Base-by-base conservation (phyloP, 2,797 vertebrate species). In the Mergus octosetaceus region DNA sequence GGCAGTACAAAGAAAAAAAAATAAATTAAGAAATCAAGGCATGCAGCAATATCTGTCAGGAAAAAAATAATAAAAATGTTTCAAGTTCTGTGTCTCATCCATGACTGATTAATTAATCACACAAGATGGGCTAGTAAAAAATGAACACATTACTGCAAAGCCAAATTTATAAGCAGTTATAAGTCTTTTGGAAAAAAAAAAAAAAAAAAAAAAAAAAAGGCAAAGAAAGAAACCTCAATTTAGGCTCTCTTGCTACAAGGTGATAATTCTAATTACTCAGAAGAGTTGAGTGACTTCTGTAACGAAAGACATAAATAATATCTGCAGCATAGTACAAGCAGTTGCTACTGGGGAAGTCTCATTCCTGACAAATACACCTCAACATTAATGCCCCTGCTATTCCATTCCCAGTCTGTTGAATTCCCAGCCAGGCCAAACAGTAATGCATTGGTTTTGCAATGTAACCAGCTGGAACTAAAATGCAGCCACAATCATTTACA, bases 381-480 rank as follows among this genome's bases (percentile, higher is more conserved):
- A 78, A 24, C 53, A 34, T 76, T 45, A 43, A 25, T 18, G 39
- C 6, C 36, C 58, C 60, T 86, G 41, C 66, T 76, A 24, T 30
- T 88, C 64, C 66, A 17, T 73, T 77, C 60, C 45, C 49, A 43
- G 36, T 5, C 45, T 76, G 68, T 2, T 47, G 68, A 84, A 82
- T 78, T 30, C 64, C 64, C 70, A 57, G 83, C 34, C 87, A 82
- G 69, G 34, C 30, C 49, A 71, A 43, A 30, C 0, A 0, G 86
- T 43, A 47, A 27, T 13, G 58, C 61, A 62, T n/a, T 49, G 75
- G 80, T 51, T 90, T 89, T 89, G 41, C 4, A 0, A 62, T 20
- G 81, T 73, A 93, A 95, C 84, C 86, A 85, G 24, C 58, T 74
- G 74, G 81, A 95, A 95, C 84, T 93, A 53, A 93, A 97, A 87